Evolutionary conservation across 2,113 vertebrate species (phyloP), one percentile per base, ranked within the genome.

Genomic region (Sigmodon hispidus): DNA sequence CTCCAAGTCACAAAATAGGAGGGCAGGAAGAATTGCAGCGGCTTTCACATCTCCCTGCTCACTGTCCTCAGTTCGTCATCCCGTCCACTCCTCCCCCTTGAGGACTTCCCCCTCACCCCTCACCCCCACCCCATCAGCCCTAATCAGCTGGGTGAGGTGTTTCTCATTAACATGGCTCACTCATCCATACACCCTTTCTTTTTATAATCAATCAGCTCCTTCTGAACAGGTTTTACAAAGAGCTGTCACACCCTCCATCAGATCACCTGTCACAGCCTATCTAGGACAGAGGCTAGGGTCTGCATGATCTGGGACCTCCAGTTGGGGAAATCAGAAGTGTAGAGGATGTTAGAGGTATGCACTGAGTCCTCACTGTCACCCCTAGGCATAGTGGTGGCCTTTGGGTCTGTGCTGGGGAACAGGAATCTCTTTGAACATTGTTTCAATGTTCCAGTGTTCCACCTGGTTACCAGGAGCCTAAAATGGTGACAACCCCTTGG

Each of bases 81-180:
- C 17, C 1, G 15, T 10, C 63, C 22, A 8, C 57, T 40, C 26
- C 48, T 65, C 50, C 69, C 69, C 55, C 3, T 7, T 2, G 0
- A 57, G 75, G 31, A 36, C 7, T 13, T 43, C 16, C 29, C 67
- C 15, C 3, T 5, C n/a, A n/a, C 12, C 40, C 26, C 43, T 16
- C 36, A 24, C 19, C 31, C 57, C 36, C 69, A 16, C 59, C 45
- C 87, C 80, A 57, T 96, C 97, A 96, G 91, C 69, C 65, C 85
- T 96, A 55, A 96, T 97, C 96, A 97, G 81, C 83, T 16, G 90
- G 67, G 83, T 87, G 93, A 96, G 80, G 94, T 79, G 92, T 75
- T 97, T 95, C 94, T 95, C 92, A 97, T 97, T 97, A 96, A 72
- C 96, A 95, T 50, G 5, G 75, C 96, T 95, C 93, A 94, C 94